Evolutionary conservation across 2,113 vertebrate genomes (phyloP).

Genomic region (Aphelocoma coerulescens): DNA sequence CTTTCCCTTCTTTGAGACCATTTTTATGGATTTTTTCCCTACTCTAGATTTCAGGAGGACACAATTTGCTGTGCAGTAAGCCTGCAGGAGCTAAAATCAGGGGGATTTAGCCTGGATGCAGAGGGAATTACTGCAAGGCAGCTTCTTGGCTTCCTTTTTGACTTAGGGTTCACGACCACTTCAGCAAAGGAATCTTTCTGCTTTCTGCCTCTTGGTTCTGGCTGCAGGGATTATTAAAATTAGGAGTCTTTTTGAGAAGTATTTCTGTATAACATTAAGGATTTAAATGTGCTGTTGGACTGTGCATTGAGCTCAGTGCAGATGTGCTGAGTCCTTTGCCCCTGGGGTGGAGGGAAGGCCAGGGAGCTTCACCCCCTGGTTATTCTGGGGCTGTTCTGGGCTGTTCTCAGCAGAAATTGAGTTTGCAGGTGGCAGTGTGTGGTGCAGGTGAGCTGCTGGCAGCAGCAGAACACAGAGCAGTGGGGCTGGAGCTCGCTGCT

Average conservation of each 20-base stretch:
- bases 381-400: not conserved
- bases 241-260: not conserved
- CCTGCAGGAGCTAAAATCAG: not conserved
- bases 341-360: not conserved
- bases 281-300: not conserved
- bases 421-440: not conserved
- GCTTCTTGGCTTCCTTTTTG: not conserved
- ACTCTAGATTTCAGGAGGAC: not conserved
- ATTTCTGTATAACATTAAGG: not conserved
- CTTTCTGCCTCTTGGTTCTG: not conserved
- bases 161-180: not conserved
- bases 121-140: not conserved
- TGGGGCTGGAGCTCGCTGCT: not conserved
- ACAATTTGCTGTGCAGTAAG: not conserved
- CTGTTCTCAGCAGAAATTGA: not conserved
- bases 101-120: not conserved
- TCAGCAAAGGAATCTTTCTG: not conserved
- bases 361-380: rapidly evolving
- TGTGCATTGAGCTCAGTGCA: not conserved
- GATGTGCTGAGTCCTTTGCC: not conserved
- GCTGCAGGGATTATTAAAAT: not conserved
- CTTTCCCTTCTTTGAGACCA: not conserved
- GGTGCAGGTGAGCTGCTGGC: not conserved
- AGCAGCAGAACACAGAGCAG: not conserved
- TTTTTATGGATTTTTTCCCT: not conserved